phyloP scores from a whole-genome alignment of 2,113 vertebrate genomes.

The Lipophrys pholis region DNA sequence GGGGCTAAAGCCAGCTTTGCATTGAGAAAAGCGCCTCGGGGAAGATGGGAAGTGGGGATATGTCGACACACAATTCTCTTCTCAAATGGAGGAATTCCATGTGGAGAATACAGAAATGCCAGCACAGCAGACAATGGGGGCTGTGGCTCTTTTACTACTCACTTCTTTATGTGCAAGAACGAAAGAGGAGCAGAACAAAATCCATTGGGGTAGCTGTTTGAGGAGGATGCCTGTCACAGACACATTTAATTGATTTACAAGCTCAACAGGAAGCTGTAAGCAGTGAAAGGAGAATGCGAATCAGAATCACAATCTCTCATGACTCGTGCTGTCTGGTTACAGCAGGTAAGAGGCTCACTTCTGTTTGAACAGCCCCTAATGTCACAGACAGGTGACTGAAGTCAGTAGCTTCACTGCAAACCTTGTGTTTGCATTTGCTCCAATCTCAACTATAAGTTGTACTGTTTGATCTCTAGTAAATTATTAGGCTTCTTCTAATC shows the following conservation, averaged over 20 bases:
- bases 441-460: no score
- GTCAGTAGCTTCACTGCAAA: slow-evolving; percentile 22
- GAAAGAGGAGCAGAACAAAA: slow-evolving; percentile 14
- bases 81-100: slow-evolving; percentile 55
- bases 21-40: slow-evolving; percentile 60
- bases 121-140: slow-evolving; percentile 32
- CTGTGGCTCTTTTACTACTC: slow-evolving; percentile 20
- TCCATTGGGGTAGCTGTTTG: slow-evolving; percentile 28
- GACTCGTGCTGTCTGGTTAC: not conserved
- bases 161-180: slow-evolving; percentile 11
- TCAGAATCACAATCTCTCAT: slow-evolving; percentile 11
- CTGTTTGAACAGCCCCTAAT: slow-evolving; percentile 6
- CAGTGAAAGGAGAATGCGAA: slow-evolving; percentile 21
- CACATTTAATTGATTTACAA: slow-evolving; percentile 45
- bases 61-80: slow-evolving; percentile 61
- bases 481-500: no score
- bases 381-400: slow-evolving; percentile 39
- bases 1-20: slow-evolving; percentile 70
- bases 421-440: no score
- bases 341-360: slow-evolving; percentile 13
- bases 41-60: slow-evolving; percentile 57
- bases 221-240: slow-evolving; percentile 23
- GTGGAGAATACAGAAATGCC: slow-evolving; percentile 59
- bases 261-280: slow-evolving; percentile 17
- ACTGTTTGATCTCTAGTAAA: no score